Conservation (phyloP, 2,888 invertebrate genomes). For the Tipula unca region DNA sequence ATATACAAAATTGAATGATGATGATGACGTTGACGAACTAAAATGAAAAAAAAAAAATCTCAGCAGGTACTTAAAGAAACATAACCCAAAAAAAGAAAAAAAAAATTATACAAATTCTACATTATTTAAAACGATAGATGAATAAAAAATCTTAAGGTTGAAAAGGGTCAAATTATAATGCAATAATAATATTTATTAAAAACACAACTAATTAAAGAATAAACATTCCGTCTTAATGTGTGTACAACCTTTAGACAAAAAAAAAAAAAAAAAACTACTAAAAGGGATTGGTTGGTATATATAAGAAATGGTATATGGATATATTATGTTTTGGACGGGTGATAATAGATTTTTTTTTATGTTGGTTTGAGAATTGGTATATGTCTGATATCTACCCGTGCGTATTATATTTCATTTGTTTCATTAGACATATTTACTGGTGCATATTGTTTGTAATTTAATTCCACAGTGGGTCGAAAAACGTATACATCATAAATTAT, state of each 20-base stretch:
- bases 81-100: background rate
- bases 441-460: background rate
- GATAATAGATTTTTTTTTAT: background rate
- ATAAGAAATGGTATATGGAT: background rate
- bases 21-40: background rate
- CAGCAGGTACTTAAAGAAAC: background rate
- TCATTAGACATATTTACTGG: conserved; percentile 14
- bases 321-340: background rate
- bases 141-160: background rate
- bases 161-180: background rate
- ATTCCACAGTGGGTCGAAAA: background rate
- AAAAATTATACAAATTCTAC: background rate
- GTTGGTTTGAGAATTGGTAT: background rate
- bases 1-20: background rate
- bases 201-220: background rate
- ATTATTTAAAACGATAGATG: background rate
- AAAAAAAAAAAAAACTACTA: background rate
- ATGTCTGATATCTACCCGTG: background rate
- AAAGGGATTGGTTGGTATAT: background rate
- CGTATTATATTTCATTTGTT: background rate
- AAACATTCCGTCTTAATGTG: background rate
- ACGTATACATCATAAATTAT: no score
- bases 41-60: background rate
- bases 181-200: background rate
- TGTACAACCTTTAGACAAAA: background rate